phyloP scores from a whole-genome alignment of 1,140 invertebrate genomes.

The Marisa cornuarietis region DNA sequence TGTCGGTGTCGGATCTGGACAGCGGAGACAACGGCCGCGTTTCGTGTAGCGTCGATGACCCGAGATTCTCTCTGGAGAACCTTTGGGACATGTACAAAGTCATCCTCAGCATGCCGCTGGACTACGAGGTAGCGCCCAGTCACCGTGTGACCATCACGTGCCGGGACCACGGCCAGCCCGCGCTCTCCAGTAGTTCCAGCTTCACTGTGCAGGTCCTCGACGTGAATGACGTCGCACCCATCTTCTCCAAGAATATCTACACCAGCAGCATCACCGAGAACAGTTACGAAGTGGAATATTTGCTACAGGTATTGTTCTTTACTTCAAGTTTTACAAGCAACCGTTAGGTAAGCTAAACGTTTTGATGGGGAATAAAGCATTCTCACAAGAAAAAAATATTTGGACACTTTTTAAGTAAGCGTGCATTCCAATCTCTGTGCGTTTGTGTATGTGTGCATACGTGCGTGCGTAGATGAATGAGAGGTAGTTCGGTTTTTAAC shows the following conservation, averaged over 20 bases:
- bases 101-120: constrained; percentile 36
- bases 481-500: too few species aligned
- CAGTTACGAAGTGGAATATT: background rate
- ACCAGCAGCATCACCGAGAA: constrained; percentile 71
- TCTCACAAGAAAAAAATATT: too few species aligned
- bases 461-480: too few species aligned
- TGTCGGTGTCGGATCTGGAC: constrained; percentile 56
- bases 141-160: constrained; percentile 65
- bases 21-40: constrained; percentile 53
- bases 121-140: constrained; percentile 46
- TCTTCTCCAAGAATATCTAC: constrained; percentile 93
- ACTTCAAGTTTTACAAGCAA: too few species aligned
- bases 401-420: too few species aligned
- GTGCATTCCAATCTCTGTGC: too few species aligned
- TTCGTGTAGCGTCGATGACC: constrained; percentile 47
- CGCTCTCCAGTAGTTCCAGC: constrained; percentile 80
- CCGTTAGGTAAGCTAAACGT: too few species aligned
- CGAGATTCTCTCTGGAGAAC: constrained; percentile 33
- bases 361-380: too few species aligned
- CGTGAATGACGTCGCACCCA: constrained; percentile 93
- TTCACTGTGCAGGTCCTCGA: constrained; percentile 92
- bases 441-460: too few species aligned
- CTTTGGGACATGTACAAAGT: constrained; percentile 42
- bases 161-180: constrained; percentile 76
- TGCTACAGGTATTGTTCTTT: constrained; percentile 54